Evolutionary conservation across 1,140 invertebrate species (phyloP), one percentile per base, ranked within the genome.

Genomic region (Pygmarrhopalites habei): DNA sequence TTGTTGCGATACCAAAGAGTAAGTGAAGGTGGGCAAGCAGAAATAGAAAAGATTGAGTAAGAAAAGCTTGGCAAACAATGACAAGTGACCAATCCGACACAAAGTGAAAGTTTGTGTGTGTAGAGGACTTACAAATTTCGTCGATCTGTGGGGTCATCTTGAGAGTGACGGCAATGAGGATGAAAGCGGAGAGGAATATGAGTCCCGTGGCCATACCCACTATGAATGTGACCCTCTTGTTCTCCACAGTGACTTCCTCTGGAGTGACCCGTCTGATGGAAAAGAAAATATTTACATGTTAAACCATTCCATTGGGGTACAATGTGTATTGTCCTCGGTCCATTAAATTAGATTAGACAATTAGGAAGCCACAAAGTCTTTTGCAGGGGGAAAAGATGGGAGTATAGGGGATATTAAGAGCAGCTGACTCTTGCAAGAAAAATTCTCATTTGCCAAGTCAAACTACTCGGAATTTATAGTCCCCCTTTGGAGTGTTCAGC

Each of bases 131-230:
- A 93, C 90, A 89, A 84, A 92, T 91, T 73, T 92, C 89, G 73
- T 93, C 90, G 68, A 93, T 93, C 60, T 92, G 84, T 1, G 90
- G 90, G 2, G 90, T 90, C 89, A 93, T 91, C 30, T 89, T 78
- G 1, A 93, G 77, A 0, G 90, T 93, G 44, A 92, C 85, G 1
- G 89, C 90, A n/a, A 93, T 89, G 28, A 92, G 79, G 58, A 92
- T 32, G 46, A 70, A 70, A 19, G 68, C 68, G 39, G 62, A 52
- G 32, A 67, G 49, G 55, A 70, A 70, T 23, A 70, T 70, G 55
- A 67, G 52, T 46, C 58, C 68, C 0, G 68, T 70, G 12, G 57
- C 68, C 39, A 57, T 44, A 1, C 62, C 68, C 10, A 67, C 65
- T 14, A 70, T 70, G 32, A 60, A 59, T 4, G 65, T 56, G 15